Conservation (phyloP, 2,888 invertebrate species). For the Balanococcus diminutus region DNA sequence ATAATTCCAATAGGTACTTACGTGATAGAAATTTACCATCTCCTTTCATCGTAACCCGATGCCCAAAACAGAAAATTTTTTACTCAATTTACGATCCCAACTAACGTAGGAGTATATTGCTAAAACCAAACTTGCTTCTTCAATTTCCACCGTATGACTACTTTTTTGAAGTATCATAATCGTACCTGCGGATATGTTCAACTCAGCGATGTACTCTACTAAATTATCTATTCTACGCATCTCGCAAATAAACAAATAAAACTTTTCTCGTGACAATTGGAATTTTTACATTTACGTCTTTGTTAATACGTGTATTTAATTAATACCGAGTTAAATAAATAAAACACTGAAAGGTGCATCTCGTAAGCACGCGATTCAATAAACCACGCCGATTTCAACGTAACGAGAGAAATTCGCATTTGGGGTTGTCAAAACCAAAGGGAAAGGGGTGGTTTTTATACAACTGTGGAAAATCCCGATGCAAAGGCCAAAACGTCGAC, state of each 20-base stretch:
- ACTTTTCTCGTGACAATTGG: background rate
- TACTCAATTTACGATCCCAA: background rate
- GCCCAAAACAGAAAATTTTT: background rate
- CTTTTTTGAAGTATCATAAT: background rate
- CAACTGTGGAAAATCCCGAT: background rate
- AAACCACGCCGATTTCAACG: background rate
- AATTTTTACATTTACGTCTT: background rate
- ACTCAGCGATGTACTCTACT: background rate
- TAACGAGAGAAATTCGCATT: background rate
- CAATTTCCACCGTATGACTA: slow-evolving; percentile 18
- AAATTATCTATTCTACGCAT: background rate
- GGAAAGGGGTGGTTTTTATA: no score
- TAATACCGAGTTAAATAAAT: background rate
- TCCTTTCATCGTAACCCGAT: slow-evolving; percentile 4
- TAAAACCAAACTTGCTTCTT: slow-evolving; percentile 19
- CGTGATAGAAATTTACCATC: background rate
- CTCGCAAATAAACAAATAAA: background rate
- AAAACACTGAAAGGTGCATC: background rate
- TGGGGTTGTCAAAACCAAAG: background rate
- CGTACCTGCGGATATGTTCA: background rate
- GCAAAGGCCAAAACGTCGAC: background rate
- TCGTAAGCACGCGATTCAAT: background rate
- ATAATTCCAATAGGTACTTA: background rate
- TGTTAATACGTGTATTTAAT: background rate
- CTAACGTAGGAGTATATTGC: background rate